These are phyloP conservation scores for Anguilla megastoma DNA, from an alignment of 2,797 vertebrate genomes.

Conservation along the genomic window DNA sequence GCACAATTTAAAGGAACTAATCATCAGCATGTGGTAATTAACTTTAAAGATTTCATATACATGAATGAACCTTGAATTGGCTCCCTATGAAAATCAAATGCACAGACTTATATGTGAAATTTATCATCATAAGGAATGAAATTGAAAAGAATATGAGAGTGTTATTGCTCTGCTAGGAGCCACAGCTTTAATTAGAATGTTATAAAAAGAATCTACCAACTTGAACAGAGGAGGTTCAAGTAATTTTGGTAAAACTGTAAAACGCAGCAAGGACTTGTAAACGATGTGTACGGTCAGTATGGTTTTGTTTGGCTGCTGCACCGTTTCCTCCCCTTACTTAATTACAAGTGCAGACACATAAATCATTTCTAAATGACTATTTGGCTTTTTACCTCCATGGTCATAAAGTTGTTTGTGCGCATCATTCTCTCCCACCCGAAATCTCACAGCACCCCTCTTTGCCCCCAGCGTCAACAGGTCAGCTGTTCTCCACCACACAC, in stretches of 20 bases:
- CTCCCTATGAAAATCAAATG: not conserved
- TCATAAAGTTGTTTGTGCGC: not conserved
- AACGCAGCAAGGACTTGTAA: not conserved
- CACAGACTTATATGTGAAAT: not conserved
- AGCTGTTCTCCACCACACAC: too few species aligned
- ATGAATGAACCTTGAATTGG: not conserved
- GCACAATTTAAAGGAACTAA: not conserved
- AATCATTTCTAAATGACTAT: too few species aligned
- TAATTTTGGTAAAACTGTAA: not conserved
- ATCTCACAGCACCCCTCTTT: too few species aligned
- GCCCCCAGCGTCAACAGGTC: too few species aligned
- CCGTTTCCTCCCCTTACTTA: not conserved
- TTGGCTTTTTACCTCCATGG: not conserved
- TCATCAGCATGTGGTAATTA: slow-evolving; percentile 1
- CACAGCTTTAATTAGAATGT: not conserved
- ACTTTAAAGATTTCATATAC: slow-evolving; percentile 7
- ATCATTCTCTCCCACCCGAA: not conserved
- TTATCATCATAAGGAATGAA: not conserved
- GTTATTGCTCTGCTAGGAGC: not conserved
- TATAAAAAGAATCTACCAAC: not conserved
- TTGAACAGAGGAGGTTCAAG: not conserved
- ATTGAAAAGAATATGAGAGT: slow-evolving; percentile 2
- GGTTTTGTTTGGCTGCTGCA: not conserved
- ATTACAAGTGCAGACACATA: not conserved
- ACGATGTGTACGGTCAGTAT: not conserved